Evolutionary conservation across 2,888 invertebrate species (phyloP).

Genomic region (Metellina segmentata): DNA sequence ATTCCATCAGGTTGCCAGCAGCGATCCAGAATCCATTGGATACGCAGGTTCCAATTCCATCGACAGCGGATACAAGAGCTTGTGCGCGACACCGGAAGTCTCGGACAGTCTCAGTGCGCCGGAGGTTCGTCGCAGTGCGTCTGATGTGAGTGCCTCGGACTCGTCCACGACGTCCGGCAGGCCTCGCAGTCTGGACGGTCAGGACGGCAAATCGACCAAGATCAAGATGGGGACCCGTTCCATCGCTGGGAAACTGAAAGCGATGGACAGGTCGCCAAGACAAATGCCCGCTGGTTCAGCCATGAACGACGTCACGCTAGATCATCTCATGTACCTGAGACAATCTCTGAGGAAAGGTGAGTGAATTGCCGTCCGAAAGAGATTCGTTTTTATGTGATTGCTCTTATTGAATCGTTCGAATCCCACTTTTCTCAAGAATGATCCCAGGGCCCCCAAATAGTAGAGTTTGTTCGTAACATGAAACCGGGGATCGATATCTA

Average conservation of each 20-base stretch:
- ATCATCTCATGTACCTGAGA: slow-evolving; percentile 79
- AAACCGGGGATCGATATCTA: too few species aligned
- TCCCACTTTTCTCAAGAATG: too few species aligned
- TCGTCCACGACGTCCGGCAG: slow-evolving; percentile 64
- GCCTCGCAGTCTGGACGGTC: slow-evolving; percentile 76
- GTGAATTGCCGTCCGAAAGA: background rate
- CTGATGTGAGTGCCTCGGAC: slow-evolving; percentile 70
- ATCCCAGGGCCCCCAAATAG: too few species aligned
- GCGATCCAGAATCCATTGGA: slow-evolving; percentile 79
- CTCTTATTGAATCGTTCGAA: too few species aligned
- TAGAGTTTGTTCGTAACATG: too few species aligned
- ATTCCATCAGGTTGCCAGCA: slow-evolving; percentile 74
- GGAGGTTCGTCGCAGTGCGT: slow-evolving; percentile 74
- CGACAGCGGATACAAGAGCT: slow-evolving; percentile 81
- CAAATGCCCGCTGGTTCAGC: slow-evolving; percentile 25
- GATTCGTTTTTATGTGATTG: background rate
- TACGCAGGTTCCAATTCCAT: slow-evolving; percentile 80
- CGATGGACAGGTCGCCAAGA: slow-evolving; percentile 39
- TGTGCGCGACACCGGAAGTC: slow-evolving; percentile 80
- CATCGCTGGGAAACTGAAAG: slow-evolving; percentile 76
- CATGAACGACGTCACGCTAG: slow-evolving; percentile 77
- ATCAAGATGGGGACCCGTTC: slow-evolving; percentile 80
- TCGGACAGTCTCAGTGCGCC: slow-evolving; percentile 79
- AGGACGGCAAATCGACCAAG: slow-evolving; percentile 69
- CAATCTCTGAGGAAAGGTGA: slow-evolving; percentile 79